Evolutionary conservation across 2,797 vertebrate species (phyloP).

Genomic region (Serranus cabrilla): DNA sequence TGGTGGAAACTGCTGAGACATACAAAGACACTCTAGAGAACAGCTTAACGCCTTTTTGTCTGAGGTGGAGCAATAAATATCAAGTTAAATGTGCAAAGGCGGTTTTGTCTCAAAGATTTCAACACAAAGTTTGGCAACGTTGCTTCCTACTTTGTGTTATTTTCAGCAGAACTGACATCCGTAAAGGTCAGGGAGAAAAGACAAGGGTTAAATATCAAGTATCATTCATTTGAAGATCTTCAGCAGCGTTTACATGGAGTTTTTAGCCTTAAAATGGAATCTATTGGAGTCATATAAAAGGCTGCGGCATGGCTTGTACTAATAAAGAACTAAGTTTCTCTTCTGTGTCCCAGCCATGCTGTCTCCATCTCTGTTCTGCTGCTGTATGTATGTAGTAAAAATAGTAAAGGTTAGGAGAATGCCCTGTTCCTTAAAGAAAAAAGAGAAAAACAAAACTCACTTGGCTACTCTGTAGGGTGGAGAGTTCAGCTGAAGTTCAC

Average conservation of each 20-base stretch:
- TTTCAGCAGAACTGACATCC: neutral
- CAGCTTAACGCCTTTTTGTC: no score
- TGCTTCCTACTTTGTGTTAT: neutral
- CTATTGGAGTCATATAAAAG: neutral
- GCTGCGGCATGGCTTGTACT: neutral
- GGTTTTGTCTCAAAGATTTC: neutral
- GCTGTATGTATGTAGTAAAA: conserved; percentile 19
- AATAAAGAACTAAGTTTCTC: conserved; percentile 1
- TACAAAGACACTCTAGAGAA: neutral
- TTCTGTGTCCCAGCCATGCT: neutral
- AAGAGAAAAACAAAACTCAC: neutral
- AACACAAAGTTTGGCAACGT: neutral
- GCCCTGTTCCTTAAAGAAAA: conserved; percentile 18
- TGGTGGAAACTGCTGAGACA: neutral
- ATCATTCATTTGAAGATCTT: neutral
- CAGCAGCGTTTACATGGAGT: neutral
- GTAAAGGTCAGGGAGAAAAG: neutral
- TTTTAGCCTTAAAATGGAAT: conserved; percentile 4
- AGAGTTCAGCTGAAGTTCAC: conserved; percentile 42
- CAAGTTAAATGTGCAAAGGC: neutral
- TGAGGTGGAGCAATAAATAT: no score
- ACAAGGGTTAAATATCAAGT: no score
- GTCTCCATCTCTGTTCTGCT: conserved; percentile 4
- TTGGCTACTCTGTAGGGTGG: conserved; percentile 12
- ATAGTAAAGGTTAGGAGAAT: conserved; percentile 28